These are phyloP conservation scores for Lanistes nyassanus DNA, from an alignment of 1,140 invertebrate species.

Conservation along the genomic window DNA sequence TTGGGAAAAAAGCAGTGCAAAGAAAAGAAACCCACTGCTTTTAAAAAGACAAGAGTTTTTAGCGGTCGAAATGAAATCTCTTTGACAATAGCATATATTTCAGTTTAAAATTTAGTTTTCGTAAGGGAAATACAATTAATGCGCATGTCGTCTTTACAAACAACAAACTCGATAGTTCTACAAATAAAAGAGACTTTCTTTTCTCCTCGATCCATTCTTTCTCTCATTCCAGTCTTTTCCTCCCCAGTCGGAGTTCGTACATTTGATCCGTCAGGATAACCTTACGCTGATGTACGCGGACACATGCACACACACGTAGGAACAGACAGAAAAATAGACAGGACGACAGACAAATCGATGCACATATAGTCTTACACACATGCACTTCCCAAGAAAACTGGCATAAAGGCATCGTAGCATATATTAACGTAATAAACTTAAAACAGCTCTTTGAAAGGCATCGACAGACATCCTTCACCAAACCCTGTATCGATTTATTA, in stretches of 20 bases:
- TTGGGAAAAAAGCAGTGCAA: no score
- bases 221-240: neutral
- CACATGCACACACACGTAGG: conserved; percentile 8
- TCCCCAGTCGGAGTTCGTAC: neutral
- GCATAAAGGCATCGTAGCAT: neutral
- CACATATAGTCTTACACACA: neutral
- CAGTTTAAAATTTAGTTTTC: no score
- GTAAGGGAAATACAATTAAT: neutral
- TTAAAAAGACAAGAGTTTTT: no score
- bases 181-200: neutral
- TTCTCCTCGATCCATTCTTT: neutral
- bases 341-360: neutral
- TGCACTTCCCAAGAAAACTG: neutral
- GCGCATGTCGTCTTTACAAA: neutral
- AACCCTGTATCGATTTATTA: neutral
- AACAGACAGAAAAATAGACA: conserved; percentile 3
- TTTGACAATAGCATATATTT: no score
- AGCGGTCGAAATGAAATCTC: no score
- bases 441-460: neutral
- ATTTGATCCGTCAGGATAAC: neutral
- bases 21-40: no score
- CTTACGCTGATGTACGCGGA: neutral
- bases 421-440: neutral
- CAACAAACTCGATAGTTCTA: neutral
- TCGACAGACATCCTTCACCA: no score